These are phyloP conservation scores for Nycticorax nycticorax DNA, from an alignment of 2,113 vertebrate genomes.

Conservation along the genomic window DNA sequence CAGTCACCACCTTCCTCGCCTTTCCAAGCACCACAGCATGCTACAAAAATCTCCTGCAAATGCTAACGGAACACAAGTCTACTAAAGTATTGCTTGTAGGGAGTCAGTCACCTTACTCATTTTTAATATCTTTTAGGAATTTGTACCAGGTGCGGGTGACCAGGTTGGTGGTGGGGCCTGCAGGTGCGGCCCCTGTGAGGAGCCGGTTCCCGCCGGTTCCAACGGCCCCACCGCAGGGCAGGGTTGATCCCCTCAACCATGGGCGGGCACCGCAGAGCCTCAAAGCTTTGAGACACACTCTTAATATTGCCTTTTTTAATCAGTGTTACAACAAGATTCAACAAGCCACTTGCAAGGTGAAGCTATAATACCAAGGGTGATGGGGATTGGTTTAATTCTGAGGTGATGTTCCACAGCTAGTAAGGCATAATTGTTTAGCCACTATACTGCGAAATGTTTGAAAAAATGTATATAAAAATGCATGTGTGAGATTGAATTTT, in stretches of 20 bases:
- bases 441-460: not conserved
- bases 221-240: rapidly evolving
- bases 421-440: not conserved
- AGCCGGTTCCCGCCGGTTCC: not conserved
- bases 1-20: not conserved
- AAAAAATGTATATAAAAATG: not conserved
- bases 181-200: not conserved
- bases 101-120: not conserved
- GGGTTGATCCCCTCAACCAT: not conserved
- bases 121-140: not conserved
- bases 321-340: not conserved
- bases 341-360: not conserved
- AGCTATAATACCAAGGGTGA: rapidly evolving
- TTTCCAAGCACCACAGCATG: not conserved
- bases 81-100: not conserved
- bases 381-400: not conserved
- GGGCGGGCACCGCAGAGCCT: rapidly evolving
- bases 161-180: no score
- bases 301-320: not conserved
- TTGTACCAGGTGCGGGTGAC: not conserved
- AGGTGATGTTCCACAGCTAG: not conserved
- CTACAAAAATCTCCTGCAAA: not conserved
- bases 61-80: rapidly evolving
- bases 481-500: not conserved
- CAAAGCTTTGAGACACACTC: not conserved